Percentiles rank a stretch among this genome's conserved stretches.
Conservation (phyloP, 2,888 invertebrate genomes). For the Parnassius orleans region DNA sequence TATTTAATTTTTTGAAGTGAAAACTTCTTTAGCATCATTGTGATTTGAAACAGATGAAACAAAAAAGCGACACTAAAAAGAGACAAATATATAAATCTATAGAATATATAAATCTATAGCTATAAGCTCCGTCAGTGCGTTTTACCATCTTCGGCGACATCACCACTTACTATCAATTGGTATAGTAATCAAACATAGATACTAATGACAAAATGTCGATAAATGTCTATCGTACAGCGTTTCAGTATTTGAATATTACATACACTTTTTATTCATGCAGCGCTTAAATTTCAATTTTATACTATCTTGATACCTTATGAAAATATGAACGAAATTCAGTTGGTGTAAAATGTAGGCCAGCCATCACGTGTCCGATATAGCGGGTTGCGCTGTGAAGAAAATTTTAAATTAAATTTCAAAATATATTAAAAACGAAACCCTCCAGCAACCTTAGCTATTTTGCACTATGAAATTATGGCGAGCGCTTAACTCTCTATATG, state of each 20-base stretch:
- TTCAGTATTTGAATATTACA: neutral
- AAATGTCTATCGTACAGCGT: too few species aligned
- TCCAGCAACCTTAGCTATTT: neutral
- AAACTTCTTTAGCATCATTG: too few species aligned
- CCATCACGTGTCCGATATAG: conserved; percentile 8
- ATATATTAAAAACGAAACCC: neutral
- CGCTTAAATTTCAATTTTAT: conserved; percentile 33
- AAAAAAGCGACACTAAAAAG: too few species aligned
- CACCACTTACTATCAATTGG: too few species aligned
- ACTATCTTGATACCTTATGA: conserved; percentile 6
- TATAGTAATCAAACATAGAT: too few species aligned
- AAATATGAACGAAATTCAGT: conserved; percentile 21
- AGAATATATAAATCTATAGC: accelerated
- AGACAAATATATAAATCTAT: too few species aligned
- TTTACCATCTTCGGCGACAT: too few species aligned
- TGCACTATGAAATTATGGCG: neutral
- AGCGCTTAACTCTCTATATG: too few species aligned
- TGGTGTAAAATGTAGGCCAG: conserved; percentile 15
- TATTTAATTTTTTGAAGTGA: too few species aligned
- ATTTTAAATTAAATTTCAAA: conserved; percentile 6
- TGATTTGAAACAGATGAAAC: too few species aligned
- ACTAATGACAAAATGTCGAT: too few species aligned
- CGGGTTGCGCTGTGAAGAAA: conserved; percentile 7
- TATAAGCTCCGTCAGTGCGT: too few species aligned
- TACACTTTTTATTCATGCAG: neutral